Conservation (phyloP, 2,888 invertebrate species). For the Acanthosoma haemorrhoidale region DNA sequence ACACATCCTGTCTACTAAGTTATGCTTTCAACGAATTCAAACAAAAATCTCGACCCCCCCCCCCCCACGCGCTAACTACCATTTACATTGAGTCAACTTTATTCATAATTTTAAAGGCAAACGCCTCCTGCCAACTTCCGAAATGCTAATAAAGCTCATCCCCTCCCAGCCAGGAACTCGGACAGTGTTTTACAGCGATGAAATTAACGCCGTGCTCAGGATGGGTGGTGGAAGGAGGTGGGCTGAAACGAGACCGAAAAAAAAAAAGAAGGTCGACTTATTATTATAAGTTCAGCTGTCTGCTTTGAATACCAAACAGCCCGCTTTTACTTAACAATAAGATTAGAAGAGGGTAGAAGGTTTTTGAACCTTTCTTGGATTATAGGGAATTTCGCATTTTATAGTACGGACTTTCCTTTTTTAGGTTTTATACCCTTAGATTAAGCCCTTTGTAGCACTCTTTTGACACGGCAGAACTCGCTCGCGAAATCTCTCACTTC, state of each 20-base stretch:
- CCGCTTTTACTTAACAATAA: conserved; percentile 10
- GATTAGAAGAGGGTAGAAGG: conserved; percentile 9
- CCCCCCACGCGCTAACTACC: background rate
- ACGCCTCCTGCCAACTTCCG: background rate
- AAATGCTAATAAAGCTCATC: conserved; percentile 12
- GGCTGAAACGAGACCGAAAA: background rate
- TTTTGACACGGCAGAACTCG: no score
- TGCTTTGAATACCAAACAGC: conserved; percentile 17
- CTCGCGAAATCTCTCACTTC: no score
- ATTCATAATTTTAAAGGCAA: conserved; percentile 19
- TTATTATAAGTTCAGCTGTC: conserved; percentile 13
- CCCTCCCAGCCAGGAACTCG: background rate
- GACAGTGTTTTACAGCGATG: conserved; percentile 12
- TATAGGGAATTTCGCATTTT: conserved; percentile 19
- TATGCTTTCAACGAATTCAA: conserved; percentile 3
- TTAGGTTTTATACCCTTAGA: no score
- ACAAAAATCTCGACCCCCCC: background rate
- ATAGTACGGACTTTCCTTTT: background rate
- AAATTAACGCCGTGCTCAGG: background rate
- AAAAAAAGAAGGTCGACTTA: background rate
- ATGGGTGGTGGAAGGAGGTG: background rate
- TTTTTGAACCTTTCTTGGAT: background rate
- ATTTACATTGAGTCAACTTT: conserved; percentile 19
- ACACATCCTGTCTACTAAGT: background rate
- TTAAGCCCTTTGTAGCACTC: no score